phyloP scores from a whole-genome alignment of 1,140 invertebrate genomes.

The Zophobas morio region DNA sequence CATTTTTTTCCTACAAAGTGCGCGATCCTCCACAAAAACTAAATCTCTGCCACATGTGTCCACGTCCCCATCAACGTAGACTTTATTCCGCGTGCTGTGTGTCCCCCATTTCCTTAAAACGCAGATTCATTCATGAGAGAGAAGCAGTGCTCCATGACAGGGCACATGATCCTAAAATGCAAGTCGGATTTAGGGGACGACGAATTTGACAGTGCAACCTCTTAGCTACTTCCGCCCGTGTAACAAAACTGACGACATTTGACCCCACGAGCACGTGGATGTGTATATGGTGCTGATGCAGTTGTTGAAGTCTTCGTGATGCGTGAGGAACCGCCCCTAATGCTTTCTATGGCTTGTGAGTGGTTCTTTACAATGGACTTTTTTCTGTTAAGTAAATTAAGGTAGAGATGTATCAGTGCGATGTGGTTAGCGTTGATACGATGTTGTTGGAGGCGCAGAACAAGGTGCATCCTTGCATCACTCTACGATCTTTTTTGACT shows the following conservation, averaged over 20 bases:
- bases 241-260: slow-evolving; percentile 54
- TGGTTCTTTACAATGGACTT: slow-evolving; percentile 3
- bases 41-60: slow-evolving; percentile 48
- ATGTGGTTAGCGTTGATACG: no score
- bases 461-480: no score
- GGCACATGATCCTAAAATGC: slow-evolving; percentile 24
- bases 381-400: slow-evolving; percentile 2
- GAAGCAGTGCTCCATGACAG: slow-evolving; percentile 1
- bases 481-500: no score
- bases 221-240: slow-evolving; percentile 53
- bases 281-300: slow-evolving; percentile 22
- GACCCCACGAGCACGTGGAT: slow-evolving; percentile 54
- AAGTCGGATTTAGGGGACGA: slow-evolving; percentile 18
- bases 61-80: slow-evolving; percentile 12
- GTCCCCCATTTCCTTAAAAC: slow-evolving; percentile 49
- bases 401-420: neutral
- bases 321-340: slow-evolving; percentile 21
- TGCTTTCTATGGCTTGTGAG: neutral
- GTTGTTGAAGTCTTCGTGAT: slow-evolving; percentile 33
- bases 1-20: slow-evolving; percentile 18
- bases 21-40: slow-evolving; percentile 17
- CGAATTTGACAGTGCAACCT: slow-evolving; percentile 46
- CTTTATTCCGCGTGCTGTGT: slow-evolving; percentile 39
- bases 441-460: no score
- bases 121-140: slow-evolving; percentile 34